Evolutionary conservation across 2,797 vertebrate species (phyloP).

Genomic region (Otolemur crassicaudatus): DNA sequence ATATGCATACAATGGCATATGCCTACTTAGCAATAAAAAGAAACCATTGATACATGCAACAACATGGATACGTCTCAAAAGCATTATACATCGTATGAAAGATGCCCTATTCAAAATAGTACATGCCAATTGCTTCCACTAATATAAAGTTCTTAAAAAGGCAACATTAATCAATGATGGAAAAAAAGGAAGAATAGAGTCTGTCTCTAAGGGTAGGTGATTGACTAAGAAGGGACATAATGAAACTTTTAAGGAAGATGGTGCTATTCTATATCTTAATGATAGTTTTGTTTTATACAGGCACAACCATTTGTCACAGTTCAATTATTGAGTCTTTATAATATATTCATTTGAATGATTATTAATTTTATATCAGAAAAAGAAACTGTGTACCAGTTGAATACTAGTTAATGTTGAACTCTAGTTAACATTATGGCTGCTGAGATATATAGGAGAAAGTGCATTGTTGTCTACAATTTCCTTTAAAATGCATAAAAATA

Average conservation of each 20-base stretch:
- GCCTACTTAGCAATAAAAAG: neutral
- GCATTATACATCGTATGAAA: neutral
- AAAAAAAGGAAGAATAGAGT: neutral
- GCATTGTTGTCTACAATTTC: neutral
- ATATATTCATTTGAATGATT: neutral
- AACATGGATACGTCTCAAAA: neutral
- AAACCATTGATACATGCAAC: neutral
- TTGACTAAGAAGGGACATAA: neutral
- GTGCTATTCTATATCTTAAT: neutral
- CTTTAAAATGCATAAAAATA: slow-evolving; percentile 1
- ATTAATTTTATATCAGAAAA: slow-evolving; percentile 27
- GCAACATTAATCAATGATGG: neutral
- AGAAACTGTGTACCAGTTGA: neutral
- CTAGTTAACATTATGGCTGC: neutral
- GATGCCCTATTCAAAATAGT: neutral
- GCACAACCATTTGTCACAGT: neutral
- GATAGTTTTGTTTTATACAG: neutral
- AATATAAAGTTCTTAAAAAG: neutral
- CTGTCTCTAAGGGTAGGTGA: neutral
- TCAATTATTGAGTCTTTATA: neutral
- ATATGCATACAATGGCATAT: neutral
- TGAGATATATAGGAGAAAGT: neutral
- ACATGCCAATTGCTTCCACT: neutral
- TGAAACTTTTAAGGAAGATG: neutral
- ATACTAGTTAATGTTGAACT: neutral